Evolutionary conservation across 92 coral and sea anemone genomes (phyloP).

Genomic region (Scolanthus callimorphus): DNA sequence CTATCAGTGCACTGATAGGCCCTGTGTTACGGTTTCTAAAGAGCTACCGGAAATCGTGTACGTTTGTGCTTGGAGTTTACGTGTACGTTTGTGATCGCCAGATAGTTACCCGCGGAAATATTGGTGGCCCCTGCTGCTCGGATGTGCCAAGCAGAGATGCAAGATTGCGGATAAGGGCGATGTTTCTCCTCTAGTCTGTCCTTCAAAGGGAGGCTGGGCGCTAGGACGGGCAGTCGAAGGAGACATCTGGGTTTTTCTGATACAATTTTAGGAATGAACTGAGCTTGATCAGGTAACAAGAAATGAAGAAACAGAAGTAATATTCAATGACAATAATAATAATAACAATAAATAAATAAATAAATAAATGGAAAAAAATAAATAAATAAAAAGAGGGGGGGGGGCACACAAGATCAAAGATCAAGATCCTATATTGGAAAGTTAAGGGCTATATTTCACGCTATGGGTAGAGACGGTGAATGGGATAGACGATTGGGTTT

Average conservation of each 20-base stretch:
- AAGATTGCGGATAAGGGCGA: slow-evolving; percentile 30
- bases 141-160: slow-evolving; percentile 2
- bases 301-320: background rate
- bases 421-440: too few relatives aligned
- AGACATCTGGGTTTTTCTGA: slow-evolving; percentile 49
- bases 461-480: too few relatives aligned
- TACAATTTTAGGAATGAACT: slow-evolving; percentile 1
- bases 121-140: slow-evolving; percentile 59
- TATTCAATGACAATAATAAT: slow-evolving; percentile 14
- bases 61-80: slow-evolving; percentile 30
- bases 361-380: too few relatives aligned
- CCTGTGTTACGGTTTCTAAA: slow-evolving; percentile 40
- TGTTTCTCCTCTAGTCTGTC: slow-evolving; percentile 21
- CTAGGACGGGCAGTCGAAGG: slow-evolving; percentile 16
- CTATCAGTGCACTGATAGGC: slow-evolving; percentile 37
- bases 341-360: too few relatives aligned
- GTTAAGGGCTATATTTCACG: too few relatives aligned
- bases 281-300: too few relatives aligned
- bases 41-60: slow-evolving; percentile 11
- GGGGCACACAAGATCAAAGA: too few relatives aligned
- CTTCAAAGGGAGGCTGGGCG: slow-evolving; percentile 39
- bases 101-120: slow-evolving; percentile 37
- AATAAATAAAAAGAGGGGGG: too few relatives aligned
- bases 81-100: too few relatives aligned
- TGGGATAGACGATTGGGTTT: too few relatives aligned